Evolutionary conservation across 2,888 invertebrate genomes (phyloP).

Genomic region (Phymatocera aterrima): DNA sequence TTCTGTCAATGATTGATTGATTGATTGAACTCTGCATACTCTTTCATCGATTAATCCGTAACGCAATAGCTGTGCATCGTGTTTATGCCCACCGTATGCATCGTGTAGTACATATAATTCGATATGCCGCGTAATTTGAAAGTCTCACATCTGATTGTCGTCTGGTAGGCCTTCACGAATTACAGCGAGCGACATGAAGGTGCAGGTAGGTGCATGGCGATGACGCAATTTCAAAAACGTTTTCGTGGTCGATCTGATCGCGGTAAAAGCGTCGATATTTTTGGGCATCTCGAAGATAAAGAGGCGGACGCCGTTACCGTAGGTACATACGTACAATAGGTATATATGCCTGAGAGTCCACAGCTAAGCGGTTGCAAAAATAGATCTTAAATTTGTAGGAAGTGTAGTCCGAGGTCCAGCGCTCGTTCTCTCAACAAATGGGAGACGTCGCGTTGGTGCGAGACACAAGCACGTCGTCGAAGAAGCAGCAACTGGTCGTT

Average conservation of each 20-base stretch:
- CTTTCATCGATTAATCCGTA: not conserved
- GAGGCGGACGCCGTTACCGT: not conserved
- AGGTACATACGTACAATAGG: no score
- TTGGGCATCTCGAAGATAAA: not conserved
- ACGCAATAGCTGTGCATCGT: not conserved
- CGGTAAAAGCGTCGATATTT: not conserved
- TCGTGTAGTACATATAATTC: not conserved
- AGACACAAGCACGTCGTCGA: conserved; percentile 19
- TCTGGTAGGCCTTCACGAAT: not conserved
- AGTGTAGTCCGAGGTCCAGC: no score
- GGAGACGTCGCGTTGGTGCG: not conserved
- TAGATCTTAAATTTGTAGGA: not conserved
- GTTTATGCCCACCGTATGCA: not conserved
- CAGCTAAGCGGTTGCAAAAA: conserved; percentile 5
- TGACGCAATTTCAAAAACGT: not conserved
- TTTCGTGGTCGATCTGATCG: conserved; percentile 1
- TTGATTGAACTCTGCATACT: no score
- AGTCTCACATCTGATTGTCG: not conserved
- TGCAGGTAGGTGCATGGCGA: not conserved
- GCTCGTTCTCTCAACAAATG: conserved; percentile 9
- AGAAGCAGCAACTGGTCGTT: conserved; percentile 38
- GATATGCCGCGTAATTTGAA: conserved; percentile 3
- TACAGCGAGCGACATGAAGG: not conserved
- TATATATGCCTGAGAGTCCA: not conserved
- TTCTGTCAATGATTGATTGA: not conserved